These are phyloP conservation scores for Microtus montanus DNA, from an alignment of 2,113 vertebrate species.

Conservation along the genomic window DNA sequence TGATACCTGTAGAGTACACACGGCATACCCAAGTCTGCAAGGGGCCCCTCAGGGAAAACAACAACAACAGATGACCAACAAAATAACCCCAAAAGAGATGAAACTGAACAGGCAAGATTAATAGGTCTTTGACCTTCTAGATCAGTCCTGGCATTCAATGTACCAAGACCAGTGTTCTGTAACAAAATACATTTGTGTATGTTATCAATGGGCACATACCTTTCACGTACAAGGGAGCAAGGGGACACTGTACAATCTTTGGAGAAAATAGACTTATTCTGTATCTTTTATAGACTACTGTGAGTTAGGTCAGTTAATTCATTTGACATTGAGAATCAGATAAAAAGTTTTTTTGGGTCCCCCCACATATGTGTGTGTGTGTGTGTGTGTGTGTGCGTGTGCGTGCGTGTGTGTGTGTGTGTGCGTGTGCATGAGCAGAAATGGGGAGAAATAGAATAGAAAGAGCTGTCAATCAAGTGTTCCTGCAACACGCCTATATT, in stretches of 20 bases:
- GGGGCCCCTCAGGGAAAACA: neutral
- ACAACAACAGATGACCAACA: neutral
- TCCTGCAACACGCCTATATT: conserved; percentile 39
- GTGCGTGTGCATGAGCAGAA: neutral
- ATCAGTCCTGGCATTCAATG: neutral
- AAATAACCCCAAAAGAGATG: neutral
- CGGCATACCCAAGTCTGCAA: neutral
- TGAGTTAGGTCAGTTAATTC: conserved; percentile 1
- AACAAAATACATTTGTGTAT: conserved; percentile 19
- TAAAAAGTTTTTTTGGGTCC: neutral
- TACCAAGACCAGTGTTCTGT: neutral
- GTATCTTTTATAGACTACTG: neutral
- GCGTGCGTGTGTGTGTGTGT: too few relatives aligned
- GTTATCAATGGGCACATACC: neutral
- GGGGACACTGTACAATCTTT: neutral
- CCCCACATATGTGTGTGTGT: neutral
- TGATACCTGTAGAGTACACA: neutral
- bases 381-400: neutral
- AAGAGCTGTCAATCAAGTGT: conserved; percentile 25
- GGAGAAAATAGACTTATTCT: neutral
- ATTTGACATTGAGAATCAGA: conserved; percentile 18
- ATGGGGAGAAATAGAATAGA: neutral
- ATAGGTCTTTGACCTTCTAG: conserved; percentile 11
- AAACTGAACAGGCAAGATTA: neutral
- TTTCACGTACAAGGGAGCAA: conserved; percentile 19